Percentiles rank a stretch among this genome's conserved stretches.
Conservation (phyloP, 2,888 invertebrate genomes). For the Lampropteryx suffumata region DNA sequence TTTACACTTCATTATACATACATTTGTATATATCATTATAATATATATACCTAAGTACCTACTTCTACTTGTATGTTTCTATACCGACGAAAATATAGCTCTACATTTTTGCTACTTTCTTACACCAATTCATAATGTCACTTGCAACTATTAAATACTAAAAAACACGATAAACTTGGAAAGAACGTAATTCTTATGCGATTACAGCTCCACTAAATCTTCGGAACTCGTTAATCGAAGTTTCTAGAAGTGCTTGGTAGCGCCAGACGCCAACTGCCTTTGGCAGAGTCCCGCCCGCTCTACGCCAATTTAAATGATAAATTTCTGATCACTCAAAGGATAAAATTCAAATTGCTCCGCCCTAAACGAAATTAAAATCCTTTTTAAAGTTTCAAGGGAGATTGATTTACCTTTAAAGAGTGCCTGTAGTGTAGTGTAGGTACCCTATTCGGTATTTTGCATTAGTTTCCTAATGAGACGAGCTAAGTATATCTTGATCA, state of each 20-base stretch:
- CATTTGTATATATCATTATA: too few relatives aligned
- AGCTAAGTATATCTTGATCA: too few relatives aligned
- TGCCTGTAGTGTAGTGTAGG: too few relatives aligned
- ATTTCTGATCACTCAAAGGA: constrained; percentile 73
- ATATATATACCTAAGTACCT: too few relatives aligned
- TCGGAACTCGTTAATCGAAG: constrained; percentile 77
- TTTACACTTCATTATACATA: too few relatives aligned
- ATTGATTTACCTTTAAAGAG: not conserved
- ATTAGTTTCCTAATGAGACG: too few relatives aligned
- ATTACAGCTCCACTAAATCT: constrained; percentile 75
- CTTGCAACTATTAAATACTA: constrained; percentile 37
- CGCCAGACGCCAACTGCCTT: constrained; percentile 74
- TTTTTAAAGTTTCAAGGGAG: constrained; percentile 28
- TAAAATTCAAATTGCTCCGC: constrained; percentile 64
- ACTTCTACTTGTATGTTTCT: too few relatives aligned
- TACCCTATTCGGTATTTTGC: too few relatives aligned
- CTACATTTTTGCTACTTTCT: too few relatives aligned
- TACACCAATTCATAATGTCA: not conserved
- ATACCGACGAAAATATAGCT: too few relatives aligned
- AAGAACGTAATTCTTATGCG: constrained; percentile 69
- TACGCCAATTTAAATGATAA: constrained; percentile 78
- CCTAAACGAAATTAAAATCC: constrained; percentile 59
- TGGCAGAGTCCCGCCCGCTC: constrained; percentile 64
- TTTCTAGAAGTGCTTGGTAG: constrained; percentile 70
- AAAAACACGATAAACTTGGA: constrained; percentile 56